Evolutionary conservation across 1,140 invertebrate genomes (phyloP), one percentile per base, ranked within the genome.

Genomic region (Zaprionus ghesquierei): DNA sequence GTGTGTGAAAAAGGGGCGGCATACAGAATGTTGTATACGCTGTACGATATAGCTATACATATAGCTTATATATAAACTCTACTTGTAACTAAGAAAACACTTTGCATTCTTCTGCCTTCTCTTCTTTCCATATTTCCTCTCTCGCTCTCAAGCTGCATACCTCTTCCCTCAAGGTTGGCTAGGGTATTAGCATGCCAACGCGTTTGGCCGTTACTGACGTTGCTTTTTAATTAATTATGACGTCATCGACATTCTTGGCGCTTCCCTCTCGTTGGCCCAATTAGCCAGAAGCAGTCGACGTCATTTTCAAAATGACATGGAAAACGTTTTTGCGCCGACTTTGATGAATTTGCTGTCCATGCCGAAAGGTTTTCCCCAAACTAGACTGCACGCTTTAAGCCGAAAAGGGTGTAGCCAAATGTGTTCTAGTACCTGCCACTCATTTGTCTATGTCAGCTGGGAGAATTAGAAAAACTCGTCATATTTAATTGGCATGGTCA

Each of bases 211-310:
- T 23, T 27, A 25, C 8, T 31, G 38, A 13, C 56, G 18, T 62
- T 69, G 62, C 53, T 69, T 35, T 69, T 74, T 70, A 74, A 74
- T 74, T 74, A 74, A 69, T 58, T 69, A 58, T 74, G 59, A 69
- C 71, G 59, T 74, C 71, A 74, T 49, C 66, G 9, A 6, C 5
- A 5, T 54, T 33, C 69, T 29, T 29, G 9, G 6, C 6, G 27
- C 9, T 29, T 29, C 27, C 9, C 27, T 29, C 27, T 29, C 27
- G 27, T 9, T 59, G 3, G 71, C 5, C 59, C 71, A 74, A 74
- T 69, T 74, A 70, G 59, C 20, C 22, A 41, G 66, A 31, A 58
- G 38, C 31, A 62, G 29, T 31, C 41, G 50, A 63, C 44, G 51
- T 70, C 59, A 58, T 74, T 63, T 69, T 69, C 46, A 59, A 44